Base-by-base conservation (phyloP, 1,140 invertebrate species). In the Diplogasteroides magnus region DNA sequence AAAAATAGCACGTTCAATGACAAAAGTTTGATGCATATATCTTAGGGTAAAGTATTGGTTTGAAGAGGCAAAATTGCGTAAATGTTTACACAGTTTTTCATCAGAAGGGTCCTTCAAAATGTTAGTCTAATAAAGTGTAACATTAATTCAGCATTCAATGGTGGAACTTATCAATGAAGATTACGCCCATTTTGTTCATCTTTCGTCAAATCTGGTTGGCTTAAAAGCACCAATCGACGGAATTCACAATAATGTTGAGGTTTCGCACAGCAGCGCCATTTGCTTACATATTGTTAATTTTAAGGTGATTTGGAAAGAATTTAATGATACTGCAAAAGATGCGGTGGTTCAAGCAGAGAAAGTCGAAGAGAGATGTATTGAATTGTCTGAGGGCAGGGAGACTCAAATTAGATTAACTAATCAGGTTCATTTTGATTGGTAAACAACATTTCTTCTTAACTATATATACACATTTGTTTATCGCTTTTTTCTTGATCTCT, bases 81-180 rank as follows among this genome's bases (percentile, higher is more conserved):
- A n/a, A n/a, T n/a, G n/a, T n/a, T n/a, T n/a, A n/a, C n/a, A n/a
- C n/a, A n/a, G n/a, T n/a, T n/a, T n/a, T n/a, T n/a, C n/a, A n/a
- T n/a, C n/a, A n/a, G n/a, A n/a, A n/a, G n/a, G n/a, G n/a, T n/a
- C n/a, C n/a, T n/a, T n/a, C n/a, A n/a, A n/a, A n/a, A n/a, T n/a
- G n/a, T n/a, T n/a, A n/a, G n/a, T n/a, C n/a, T n/a, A n/a, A n/a
- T n/a, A n/a, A n/a, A n/a, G n/a, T n/a, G n/a, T n/a, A n/a, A n/a
- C n/a, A n/a, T n/a, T n/a, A n/a, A 84, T 97, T 2, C 86, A 92
- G 75, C 89, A 91, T 74, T 90, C 93, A 1, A 93, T 97, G 90
- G 92, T 97, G 73, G 93, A 97, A 84, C 86, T 97, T 0, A 96
- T 97, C 68, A 97, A 97, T 84, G 91, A 93, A 83, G 94, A 97